Base-by-base conservation (phyloP, 2,113 vertebrate species). In the Triplophysa rosa region DNA sequence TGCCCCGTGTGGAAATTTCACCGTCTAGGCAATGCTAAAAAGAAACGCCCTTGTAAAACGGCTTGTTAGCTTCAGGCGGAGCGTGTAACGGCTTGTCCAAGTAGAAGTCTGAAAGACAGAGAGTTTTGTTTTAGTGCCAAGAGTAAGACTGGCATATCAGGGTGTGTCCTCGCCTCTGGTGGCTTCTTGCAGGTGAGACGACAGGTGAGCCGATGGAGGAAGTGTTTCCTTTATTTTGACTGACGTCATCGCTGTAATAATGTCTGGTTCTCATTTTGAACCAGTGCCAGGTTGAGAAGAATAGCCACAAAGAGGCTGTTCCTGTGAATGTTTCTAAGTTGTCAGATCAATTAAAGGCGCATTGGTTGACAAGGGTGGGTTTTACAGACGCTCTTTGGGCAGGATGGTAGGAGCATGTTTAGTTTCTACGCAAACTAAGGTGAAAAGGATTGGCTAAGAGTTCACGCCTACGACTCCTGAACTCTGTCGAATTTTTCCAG, bases 181-280 rank as follows among this genome's bases (percentile, higher is more conserved):
- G 13, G 40, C 67, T 71, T 58, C 12, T 52, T 26, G 40, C 45
- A 45, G 68, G 56, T 68, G 74, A 76, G 12, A 12, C 71, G 54
- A 47, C 77, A 79, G 77, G 61, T 70, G 49, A 65, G 49, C 16
- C 37, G 19, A 77, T 11, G 4, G 40, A 77, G 33, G 45, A 78
- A 77, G 56, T 24, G 17, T 63, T 78, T 81, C 23, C 49, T 71
- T 24, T 67, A 13, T 61, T 77, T 58, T 80, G 23, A 77, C 23
- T 71, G 72, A 80, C 67, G 72, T 80, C 73, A 77, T 45, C 11
- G 8, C 7, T 26, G 13, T 72, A 77, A 80, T 72, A n/a, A 12
- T 2, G 49, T 71, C 67, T 67, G 61, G 26, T 69, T 80, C 47
- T 69, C 29, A 17, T 56, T n/a, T 37, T 80, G 59, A 61, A 33